phyloP scores from a whole-genome alignment of 2,888 invertebrate genomes.

The Cyclophora punctaria region DNA sequence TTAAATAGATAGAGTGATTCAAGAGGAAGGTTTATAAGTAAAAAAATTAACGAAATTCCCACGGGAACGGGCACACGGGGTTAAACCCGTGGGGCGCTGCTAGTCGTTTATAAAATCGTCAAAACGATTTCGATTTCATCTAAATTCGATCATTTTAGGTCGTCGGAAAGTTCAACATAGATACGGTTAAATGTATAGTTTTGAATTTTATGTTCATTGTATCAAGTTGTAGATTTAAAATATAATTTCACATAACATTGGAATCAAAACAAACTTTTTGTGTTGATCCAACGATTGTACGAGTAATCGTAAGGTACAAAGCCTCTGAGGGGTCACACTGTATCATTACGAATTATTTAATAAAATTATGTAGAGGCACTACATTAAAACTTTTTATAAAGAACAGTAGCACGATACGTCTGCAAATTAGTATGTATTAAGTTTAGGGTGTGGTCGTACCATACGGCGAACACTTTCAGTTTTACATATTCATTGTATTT shows the following conservation, averaged over 20 bases:
- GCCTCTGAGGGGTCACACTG: slow-evolving; percentile 32
- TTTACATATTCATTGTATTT: too few species aligned
- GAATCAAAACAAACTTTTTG: slow-evolving; percentile 5
- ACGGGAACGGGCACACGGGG: too few species aligned
- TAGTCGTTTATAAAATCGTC: too few species aligned
- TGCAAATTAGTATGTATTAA: slow-evolving; percentile 45
- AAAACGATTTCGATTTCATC: too few species aligned
- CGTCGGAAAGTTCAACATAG: not conserved
- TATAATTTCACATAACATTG: not conserved
- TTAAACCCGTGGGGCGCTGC: too few species aligned
- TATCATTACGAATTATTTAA: slow-evolving; percentile 58
- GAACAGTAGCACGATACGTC: slow-evolving; percentile 41
- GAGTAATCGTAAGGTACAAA: slow-evolving; percentile 20
- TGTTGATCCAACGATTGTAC: slow-evolving; percentile 4
- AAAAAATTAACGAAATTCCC: too few species aligned
- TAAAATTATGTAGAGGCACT: slow-evolving; percentile 48
- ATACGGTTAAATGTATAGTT: not conserved
- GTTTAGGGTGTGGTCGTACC: slow-evolving; percentile 16
- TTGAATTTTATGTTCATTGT: not conserved
- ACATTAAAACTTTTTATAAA: slow-evolving; percentile 26
- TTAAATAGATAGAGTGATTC: too few species aligned
- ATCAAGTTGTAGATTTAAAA: not conserved
- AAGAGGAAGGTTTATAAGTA: too few species aligned
- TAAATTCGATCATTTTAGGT: not conserved
- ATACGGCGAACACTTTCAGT: too few species aligned